phyloP scores from a whole-genome alignment of 2,113 vertebrate genomes.

The Semnornis frantzii region DNA sequence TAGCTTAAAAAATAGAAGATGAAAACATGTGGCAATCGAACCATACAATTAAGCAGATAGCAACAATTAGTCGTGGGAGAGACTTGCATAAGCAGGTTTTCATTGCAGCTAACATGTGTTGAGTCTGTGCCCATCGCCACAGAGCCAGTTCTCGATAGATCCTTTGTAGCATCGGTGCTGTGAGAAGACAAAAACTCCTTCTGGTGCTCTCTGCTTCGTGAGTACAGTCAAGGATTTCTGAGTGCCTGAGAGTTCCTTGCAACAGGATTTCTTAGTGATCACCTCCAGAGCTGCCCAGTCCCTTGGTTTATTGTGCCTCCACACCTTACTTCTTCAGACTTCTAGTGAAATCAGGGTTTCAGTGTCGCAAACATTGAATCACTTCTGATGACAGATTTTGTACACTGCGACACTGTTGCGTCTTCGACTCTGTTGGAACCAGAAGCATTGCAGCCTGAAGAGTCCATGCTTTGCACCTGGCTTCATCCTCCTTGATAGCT shows the following conservation, averaged over 20 bases:
- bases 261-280: not conserved
- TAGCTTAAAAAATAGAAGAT: not conserved
- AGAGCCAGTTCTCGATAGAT: not conserved
- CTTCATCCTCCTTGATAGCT: not conserved
- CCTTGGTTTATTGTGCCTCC: not conserved
- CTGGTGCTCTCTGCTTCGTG: not conserved
- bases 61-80: not conserved
- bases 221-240: not conserved
- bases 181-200: not conserved
- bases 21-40: not conserved
- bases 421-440: not conserved
- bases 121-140: not conserved
- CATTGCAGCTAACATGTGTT: not conserved
- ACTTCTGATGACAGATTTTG: not conserved
- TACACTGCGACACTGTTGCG: not conserved
- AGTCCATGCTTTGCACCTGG: not conserved
- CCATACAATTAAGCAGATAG: not conserved
- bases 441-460: not conserved
- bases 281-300: not conserved
- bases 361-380: not conserved
- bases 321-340: not conserved
- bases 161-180: not conserved
- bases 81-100: not conserved
- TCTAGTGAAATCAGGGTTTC: not conserved
- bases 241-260: not conserved